These are phyloP conservation scores for Callopanchax toddi DNA, from an alignment of 2,113 vertebrate genomes.

Conservation along the genomic window DNA sequence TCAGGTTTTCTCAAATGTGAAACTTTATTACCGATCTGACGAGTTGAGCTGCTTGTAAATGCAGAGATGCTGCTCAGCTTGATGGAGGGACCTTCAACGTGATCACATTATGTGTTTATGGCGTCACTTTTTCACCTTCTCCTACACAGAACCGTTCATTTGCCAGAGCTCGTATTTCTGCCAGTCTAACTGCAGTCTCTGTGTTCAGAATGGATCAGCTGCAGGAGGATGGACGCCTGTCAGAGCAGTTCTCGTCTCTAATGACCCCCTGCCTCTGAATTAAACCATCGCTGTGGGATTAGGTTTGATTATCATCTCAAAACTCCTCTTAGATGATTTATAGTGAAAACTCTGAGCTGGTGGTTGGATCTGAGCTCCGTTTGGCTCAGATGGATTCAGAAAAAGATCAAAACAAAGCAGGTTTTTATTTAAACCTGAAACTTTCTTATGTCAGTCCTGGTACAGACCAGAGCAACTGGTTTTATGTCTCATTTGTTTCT, in stretches of 20 bases:
- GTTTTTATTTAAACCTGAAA: too few relatives aligned
- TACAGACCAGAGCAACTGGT: too few relatives aligned
- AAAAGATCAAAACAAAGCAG: too few relatives aligned
- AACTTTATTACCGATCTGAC: neutral
- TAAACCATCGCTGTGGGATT: constrained; percentile 24
- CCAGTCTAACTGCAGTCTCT: too few relatives aligned
- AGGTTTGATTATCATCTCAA: constrained; percentile 16
- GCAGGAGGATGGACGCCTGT: constrained; percentile 21
- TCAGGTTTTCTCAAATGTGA: neutral
- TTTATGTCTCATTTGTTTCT: too few relatives aligned
- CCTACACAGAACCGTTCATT: neutral
- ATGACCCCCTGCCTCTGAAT: constrained; percentile 21
- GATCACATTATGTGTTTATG: neutral
- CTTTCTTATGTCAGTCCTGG: too few relatives aligned
- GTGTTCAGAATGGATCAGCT: neutral
- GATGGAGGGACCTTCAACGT: neutral
- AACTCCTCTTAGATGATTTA: constrained; percentile 17
- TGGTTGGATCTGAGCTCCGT: too few relatives aligned
- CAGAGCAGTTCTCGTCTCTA: constrained; percentile 30
- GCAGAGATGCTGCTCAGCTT: neutral
- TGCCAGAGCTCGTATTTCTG: constrained; percentile 1
- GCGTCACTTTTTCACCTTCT: neutral
- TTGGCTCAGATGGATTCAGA: too few relatives aligned
- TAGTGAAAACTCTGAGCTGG: constrained; percentile 2
- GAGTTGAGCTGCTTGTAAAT: too few relatives aligned